Percentiles rank a stretch among this genome's conserved stretches.
These are phyloP conservation scores for Zaprionus nigranus DNA, from an alignment of 1,140 invertebrate species.

Conservation along the genomic window DNA sequence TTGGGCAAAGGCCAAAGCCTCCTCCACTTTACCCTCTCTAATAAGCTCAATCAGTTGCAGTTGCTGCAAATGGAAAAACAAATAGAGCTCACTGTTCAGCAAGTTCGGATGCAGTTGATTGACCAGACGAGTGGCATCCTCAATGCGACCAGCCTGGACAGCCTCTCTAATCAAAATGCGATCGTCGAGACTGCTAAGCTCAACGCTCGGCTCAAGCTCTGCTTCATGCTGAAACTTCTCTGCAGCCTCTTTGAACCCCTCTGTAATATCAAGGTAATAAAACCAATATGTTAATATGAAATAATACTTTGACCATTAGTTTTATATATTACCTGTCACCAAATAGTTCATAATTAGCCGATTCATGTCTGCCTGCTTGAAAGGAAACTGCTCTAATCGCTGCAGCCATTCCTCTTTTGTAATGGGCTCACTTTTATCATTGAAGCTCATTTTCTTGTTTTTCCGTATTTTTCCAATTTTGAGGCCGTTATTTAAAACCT, in stretches of 20 bases:
- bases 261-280: conserved; percentile 85
- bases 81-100: conserved; percentile 96
- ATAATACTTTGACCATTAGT: background rate
- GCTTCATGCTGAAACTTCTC: conserved; percentile 98
- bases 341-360: conserved; percentile 99
- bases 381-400: conserved; percentile 90
- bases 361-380: conserved; percentile 97
- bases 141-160: conserved; percentile 96
- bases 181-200: conserved; percentile 95
- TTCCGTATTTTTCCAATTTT: conserved; percentile 90
- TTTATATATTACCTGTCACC: conserved; percentile 88
- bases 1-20: conserved; percentile 97
- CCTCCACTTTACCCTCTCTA: conserved; percentile 94
- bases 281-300: background rate
- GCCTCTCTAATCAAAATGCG: conserved; percentile 97
- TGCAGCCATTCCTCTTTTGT: conserved; percentile 88
- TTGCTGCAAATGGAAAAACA: conserved; percentile 98
- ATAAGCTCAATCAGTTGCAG: conserved; percentile 98
- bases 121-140: conserved; percentile 96
- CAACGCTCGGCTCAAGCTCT: conserved; percentile 93
- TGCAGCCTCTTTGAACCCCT: conserved; percentile 99
- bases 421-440: conserved; percentile 78
- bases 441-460: conserved; percentile 86
- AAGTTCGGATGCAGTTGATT: conserved; percentile 98
- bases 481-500: conserved; percentile 67